These are phyloP conservation scores for Microplitis mediator DNA, from an alignment of 1,140 invertebrate genomes.

Conservation along the genomic window DNA sequence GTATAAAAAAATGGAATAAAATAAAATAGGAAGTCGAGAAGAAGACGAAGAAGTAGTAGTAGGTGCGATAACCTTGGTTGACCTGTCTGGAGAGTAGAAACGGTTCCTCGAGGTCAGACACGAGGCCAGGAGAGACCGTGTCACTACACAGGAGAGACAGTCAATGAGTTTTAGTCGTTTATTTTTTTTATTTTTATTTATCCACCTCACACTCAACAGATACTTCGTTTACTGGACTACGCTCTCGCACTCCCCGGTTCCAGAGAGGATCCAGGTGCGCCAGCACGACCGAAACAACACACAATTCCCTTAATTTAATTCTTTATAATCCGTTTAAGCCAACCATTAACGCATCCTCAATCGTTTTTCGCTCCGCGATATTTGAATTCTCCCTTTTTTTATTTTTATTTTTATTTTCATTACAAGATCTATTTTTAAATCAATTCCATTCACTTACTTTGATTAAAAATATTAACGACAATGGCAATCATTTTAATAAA, in stretches of 20 bases:
- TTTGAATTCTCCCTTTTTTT: conserved; percentile 17
- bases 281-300: conserved; percentile 39
- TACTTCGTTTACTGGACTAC: conserved; percentile 9
- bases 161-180: conserved; percentile 3
- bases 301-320: conserved; percentile 51
- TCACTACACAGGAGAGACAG: conserved; percentile 22
- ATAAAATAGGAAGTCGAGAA: conserved; percentile 6
- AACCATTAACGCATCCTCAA: conserved; percentile 42
- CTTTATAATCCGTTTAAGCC: conserved; percentile 50
- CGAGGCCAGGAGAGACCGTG: conserved; percentile 17
- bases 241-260: conserved; percentile 5
- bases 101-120: conserved; percentile 22
- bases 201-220: neutral
- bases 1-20: conserved; percentile 5
- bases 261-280: neutral
- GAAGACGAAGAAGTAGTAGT: neutral
- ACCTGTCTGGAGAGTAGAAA: conserved; percentile 28
- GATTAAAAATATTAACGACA: neutral
- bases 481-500: neutral
- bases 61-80: conserved; percentile 27
- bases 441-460: conserved; percentile 1
- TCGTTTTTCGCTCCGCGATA: neutral
- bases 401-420: conserved; percentile 1
- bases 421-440: neutral
- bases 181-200: neutral